These are phyloP conservation scores for Gallinago paraguaiae DNA, from an alignment of 2,113 vertebrate genomes.

Conservation along the genomic window DNA sequence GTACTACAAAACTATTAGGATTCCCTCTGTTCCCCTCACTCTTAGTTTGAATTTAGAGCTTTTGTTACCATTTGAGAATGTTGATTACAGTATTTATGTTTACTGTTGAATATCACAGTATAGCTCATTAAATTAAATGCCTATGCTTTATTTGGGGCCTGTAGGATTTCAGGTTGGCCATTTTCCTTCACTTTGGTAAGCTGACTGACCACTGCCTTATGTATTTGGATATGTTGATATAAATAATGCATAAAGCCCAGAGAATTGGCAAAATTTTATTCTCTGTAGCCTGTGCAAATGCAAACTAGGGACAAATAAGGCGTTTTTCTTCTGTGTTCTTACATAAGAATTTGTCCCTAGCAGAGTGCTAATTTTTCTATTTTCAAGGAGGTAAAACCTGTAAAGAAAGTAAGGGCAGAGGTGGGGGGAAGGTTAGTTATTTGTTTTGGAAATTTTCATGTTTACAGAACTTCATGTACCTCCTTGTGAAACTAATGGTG, in stretches of 20 bases:
- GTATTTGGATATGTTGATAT: not conserved
- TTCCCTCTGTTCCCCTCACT: not conserved
- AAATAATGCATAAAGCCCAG: not conserved
- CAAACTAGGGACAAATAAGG: not conserved
- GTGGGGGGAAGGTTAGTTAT: rapidly evolving
- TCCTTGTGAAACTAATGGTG: not conserved
- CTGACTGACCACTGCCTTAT: not conserved
- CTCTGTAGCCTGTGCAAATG: not conserved
- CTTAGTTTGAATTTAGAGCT: not conserved
- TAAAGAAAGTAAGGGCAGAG: not conserved
- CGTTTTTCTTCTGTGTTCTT: not conserved
- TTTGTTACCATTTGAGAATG: not conserved
- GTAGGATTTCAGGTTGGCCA: not conserved
- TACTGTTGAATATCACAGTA: not conserved
- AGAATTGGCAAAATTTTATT: not conserved
- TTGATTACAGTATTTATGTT: not conserved
- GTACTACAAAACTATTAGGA: not conserved
- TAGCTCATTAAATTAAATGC: not conserved
- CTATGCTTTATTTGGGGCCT: not conserved
- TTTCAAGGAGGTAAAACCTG: not conserved
- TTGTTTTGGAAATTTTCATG: not conserved
- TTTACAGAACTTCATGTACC: not conserved
- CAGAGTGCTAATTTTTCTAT: not conserved
- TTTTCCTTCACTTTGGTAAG: not conserved
- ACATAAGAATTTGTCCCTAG: not conserved